Conservation (phyloP, 1,140 invertebrate species). For the Parasteatoda tepidariorum region DNA sequence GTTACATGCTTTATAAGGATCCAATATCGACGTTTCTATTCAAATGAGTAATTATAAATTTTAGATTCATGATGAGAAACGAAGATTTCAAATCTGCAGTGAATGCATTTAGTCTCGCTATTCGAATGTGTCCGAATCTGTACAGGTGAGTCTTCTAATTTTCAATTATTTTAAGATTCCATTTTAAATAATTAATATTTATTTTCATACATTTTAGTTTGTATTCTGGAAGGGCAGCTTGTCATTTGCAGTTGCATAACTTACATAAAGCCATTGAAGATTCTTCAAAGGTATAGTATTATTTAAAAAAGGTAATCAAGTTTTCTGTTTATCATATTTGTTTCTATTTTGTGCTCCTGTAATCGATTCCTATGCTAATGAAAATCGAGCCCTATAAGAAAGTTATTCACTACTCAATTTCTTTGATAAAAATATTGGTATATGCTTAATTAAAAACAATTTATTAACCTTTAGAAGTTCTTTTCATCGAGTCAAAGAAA, state of each 20-base stretch:
- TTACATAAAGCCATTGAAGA: conserved; percentile 78
- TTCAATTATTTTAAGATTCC: not conserved
- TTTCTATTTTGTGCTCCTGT: too few relatives aligned
- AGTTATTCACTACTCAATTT: too few relatives aligned
- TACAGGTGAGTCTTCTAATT: conserved; percentile 65
- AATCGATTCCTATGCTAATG: too few relatives aligned
- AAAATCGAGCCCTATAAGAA: too few relatives aligned
- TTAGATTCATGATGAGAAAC: conserved; percentile 49
- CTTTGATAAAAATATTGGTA: too few relatives aligned
- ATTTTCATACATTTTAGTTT: conserved; percentile 69
- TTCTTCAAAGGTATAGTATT: conserved; percentile 72
- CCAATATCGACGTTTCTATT: not conserved
- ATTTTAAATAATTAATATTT: not conserved
- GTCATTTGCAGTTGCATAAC: conserved; percentile 80
- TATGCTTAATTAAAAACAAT: too few relatives aligned
- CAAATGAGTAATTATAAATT: not conserved
- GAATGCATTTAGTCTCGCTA: conserved; percentile 83
- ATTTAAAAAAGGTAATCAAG: too few relatives aligned
- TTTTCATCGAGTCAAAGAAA: too few relatives aligned
- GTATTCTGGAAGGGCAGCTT: conserved; percentile 80
- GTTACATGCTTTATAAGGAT: not conserved
- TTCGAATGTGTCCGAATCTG: conserved; percentile 80
- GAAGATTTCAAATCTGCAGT: conserved; percentile 83
- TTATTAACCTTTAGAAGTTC: too few relatives aligned
- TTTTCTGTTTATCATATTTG: too few relatives aligned